Percentiles rank a stretch among this genome's conserved stretches.
phyloP scores from a whole-genome alignment of 2,888 invertebrate genomes.

The Acleris holmiana region DNA sequence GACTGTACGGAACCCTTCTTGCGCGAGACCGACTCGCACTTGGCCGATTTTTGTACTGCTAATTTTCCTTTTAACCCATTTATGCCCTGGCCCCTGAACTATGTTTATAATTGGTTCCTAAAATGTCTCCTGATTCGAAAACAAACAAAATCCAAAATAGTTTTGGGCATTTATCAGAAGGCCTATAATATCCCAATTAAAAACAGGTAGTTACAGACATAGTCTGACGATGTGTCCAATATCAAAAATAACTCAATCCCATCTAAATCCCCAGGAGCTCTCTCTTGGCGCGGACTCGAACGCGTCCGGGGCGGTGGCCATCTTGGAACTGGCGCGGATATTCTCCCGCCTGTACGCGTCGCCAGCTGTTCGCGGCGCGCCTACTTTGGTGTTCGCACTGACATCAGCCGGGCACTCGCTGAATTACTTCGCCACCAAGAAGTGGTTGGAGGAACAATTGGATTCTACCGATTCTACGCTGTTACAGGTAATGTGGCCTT shows the following conservation, averaged over 20 bases:
- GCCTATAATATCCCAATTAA: no score
- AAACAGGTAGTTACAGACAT: no score
- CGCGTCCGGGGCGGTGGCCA: slow-evolving; percentile 94
- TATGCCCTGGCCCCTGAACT: no score
- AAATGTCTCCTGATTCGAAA: no score
- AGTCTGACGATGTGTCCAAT: no score
- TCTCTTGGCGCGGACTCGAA: slow-evolving; percentile 96
- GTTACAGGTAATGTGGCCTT: slow-evolving; percentile 86
- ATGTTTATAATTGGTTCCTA: no score
- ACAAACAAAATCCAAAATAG: no score
- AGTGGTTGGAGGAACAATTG: slow-evolving; percentile 97
- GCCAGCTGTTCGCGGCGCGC: slow-evolving; percentile 88
- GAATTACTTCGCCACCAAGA: slow-evolving; percentile 97
- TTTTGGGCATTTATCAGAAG: no score
- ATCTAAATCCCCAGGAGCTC: slow-evolving; percentile 86
- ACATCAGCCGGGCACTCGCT: slow-evolving; percentile 95
- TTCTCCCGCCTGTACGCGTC: slow-evolving; percentile 94
- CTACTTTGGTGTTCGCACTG: slow-evolving; percentile 93
- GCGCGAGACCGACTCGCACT: no score
- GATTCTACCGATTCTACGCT: slow-evolving; percentile 90
- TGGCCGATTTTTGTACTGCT: no score
- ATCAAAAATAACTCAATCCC: not conserved
- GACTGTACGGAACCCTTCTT: no score
- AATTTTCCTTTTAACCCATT: no score
- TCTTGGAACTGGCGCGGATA: slow-evolving; percentile 93